Evolutionary conservation across 2,888 invertebrate species (phyloP), one percentile per base, ranked within the genome.

Genomic region (Diadegma fenestrale): DNA sequence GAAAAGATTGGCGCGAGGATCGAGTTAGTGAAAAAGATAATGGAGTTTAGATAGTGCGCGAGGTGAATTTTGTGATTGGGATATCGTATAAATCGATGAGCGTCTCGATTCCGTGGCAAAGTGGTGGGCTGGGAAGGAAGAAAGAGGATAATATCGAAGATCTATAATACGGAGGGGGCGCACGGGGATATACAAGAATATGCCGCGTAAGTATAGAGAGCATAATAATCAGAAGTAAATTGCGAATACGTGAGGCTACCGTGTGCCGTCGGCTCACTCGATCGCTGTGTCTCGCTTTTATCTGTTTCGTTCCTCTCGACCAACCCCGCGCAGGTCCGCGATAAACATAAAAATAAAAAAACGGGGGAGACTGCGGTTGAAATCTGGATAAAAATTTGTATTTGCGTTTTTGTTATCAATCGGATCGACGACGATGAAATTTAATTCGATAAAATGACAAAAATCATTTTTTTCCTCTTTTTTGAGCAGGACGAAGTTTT

Each of bases 171-270:
- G 12, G n/a, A 80, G 72, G 26, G 43, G 41, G 41, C 22, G 41
- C 51, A n/a, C n/a, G 58, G 17, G 45, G 19, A 66, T 75, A 78
- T 61, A 85, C 82, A 84, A 78, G 80, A 77, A 87, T 82, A 87
- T 82, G 78, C 86, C 91, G 91, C 92, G 89, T 91, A 92, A 91
- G 90, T 91, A 93, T 92, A 91, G 92, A 91, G 90, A 91, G 92
- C 90, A 91, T 90, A 93, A 93, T 93, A 92, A 93, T 94, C 93
- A 92, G 92, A 92, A 92, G 93, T 90, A 94, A 94, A 94, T 94
- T 94, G 93, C 93, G 89, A 89, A 90, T 91, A 93, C 93, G 94
- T 94, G 94, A 94, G 90, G 94, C 94, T 94, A 94, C 94, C 93
- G 94, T 93, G 92, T 93, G 91, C 90, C 90, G 91, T 90, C 89